A percentile compares a stretch with the other conserved stretches of the same genome.
Evolutionary conservation across 1,140 invertebrate species (phyloP).

Genomic region (Gryllus bimaculatus): DNA sequence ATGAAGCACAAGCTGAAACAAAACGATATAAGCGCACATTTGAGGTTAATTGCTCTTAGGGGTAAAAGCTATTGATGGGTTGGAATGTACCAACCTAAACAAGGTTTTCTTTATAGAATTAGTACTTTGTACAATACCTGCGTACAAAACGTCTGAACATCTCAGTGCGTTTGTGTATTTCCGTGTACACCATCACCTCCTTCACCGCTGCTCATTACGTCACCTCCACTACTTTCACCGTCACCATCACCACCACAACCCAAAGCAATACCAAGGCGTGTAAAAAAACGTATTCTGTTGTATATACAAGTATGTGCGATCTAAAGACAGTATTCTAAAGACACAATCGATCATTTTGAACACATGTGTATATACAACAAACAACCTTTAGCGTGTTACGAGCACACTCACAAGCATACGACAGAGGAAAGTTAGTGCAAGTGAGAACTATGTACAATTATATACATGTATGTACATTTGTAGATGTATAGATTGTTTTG

Average conservation of each 20-base stretch:
- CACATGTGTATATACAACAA: background rate
- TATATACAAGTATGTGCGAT: background rate
- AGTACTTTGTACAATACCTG: background rate
- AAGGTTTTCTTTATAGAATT: background rate
- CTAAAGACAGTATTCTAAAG: background rate
- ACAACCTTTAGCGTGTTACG: background rate
- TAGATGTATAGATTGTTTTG: no score
- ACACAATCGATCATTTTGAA: background rate
- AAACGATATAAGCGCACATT: background rate
- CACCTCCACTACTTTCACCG: background rate
- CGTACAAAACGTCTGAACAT: background rate
- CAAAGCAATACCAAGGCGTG: background rate
- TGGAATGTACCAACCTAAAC: background rate
- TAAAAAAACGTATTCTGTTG: background rate
- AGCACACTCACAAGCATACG: background rate
- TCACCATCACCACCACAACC: background rate
- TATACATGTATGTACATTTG: background rate
- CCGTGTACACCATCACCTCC: background rate
- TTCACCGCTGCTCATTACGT: background rate
- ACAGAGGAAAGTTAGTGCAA: background rate
- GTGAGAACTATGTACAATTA: background rate
- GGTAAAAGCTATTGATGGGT: background rate
- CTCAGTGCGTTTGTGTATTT: background rate
- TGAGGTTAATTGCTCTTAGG: background rate
- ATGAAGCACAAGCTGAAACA: slow-evolving; percentile 1